phyloP scores from a whole-genome alignment of 2,113 vertebrate genomes.

The Aspidoscelis tigris region DNA sequence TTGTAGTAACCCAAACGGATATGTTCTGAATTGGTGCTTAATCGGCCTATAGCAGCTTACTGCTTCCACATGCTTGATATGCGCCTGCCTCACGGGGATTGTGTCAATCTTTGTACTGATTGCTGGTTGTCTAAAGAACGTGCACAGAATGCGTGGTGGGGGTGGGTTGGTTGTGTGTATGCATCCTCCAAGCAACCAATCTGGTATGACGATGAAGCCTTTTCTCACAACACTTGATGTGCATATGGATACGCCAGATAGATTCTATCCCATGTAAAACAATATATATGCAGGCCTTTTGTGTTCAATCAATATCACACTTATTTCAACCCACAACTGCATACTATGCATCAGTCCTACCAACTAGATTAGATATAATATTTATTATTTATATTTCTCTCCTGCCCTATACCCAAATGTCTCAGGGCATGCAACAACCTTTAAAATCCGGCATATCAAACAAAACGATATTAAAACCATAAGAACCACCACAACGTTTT shows the following conservation, averaged over 20 bases:
- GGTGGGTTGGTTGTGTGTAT: neutral
- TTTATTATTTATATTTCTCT: no score
- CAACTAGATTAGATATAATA: neutral
- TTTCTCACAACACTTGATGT: neutral
- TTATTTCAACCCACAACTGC: no score
- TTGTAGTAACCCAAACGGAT: neutral
- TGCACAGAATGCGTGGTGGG: neutral
- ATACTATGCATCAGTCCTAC: neutral
- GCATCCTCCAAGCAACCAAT: neutral
- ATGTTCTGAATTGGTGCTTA: neutral
- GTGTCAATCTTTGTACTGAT: neutral
- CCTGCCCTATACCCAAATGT: no score
- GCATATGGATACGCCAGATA: no score
- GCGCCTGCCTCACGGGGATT: neutral
- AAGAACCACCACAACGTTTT: no score
- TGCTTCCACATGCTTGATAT: neutral
- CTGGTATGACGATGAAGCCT: neutral
- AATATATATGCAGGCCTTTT: neutral
- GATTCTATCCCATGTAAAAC: no score
- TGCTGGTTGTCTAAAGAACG: neutral
- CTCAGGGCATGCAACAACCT: slow-evolving; percentile 1
- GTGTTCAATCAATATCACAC: neutral
- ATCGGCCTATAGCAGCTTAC: neutral
- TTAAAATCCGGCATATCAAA: neutral
- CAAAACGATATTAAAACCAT: no score